Percentiles rank a stretch among this genome's conserved stretches.
phyloP scores from a whole-genome alignment of 2,113 vertebrate species.

The Turdus rufiventris region DNA sequence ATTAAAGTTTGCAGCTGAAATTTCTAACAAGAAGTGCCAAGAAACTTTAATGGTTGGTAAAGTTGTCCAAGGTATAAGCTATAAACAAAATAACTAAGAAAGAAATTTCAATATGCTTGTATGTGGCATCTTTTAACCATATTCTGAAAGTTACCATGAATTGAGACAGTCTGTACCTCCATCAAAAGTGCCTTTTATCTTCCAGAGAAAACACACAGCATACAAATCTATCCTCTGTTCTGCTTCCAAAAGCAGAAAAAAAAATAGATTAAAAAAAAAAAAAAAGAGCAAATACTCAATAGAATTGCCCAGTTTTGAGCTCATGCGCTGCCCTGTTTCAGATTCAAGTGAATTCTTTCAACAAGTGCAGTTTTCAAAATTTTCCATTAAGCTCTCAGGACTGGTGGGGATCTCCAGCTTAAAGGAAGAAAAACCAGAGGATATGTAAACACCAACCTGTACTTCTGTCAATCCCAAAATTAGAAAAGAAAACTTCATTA shows the following conservation, averaged over 20 bases:
- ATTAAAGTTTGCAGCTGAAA: background rate
- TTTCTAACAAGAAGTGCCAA: background rate
- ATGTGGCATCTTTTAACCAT: background rate
- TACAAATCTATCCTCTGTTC: background rate
- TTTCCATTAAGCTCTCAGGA: background rate
- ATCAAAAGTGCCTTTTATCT: slow-evolving; percentile 36
- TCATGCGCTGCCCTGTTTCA: background rate
- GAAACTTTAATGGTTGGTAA: background rate
- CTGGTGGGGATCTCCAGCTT: background rate
- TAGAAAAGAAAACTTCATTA: background rate
- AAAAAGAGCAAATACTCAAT: background rate
- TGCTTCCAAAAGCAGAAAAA: slow-evolving; percentile 14
- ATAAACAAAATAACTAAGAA: background rate
- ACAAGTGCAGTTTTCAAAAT: background rate
- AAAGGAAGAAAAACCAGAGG: background rate
- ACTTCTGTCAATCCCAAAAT: background rate
- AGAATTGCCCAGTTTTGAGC: background rate
- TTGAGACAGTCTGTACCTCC: background rate
- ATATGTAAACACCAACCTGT: background rate
- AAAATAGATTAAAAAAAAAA: background rate
- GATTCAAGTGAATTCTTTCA: background rate
- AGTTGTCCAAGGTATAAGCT: background rate
- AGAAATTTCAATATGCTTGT: background rate
- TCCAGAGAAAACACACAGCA: background rate
- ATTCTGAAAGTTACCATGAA: background rate